Base-by-base conservation (phyloP, 2,113 vertebrate species). In the Petaurus breviceps region DNA sequence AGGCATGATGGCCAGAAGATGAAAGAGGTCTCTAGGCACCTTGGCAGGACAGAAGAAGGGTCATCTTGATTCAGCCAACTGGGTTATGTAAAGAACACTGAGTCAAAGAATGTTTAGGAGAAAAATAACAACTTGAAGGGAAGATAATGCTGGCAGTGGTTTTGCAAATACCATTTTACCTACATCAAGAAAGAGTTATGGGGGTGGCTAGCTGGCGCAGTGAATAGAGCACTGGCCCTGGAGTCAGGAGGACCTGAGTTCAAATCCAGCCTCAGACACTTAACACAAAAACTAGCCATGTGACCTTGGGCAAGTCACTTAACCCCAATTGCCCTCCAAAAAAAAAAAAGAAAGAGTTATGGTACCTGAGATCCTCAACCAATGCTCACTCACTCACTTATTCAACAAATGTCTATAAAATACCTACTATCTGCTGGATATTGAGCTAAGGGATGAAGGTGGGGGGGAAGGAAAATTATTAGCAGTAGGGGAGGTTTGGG, bases 111-210 rank as follows among this genome's bases (percentile, higher is more conserved):
- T 49, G 8, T 8, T 52, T 54, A 4, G 51, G 77, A 55, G 37
- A n/a, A 37, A 10, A 3, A 2, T 9, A 14, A 10, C n/a, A 46
- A 24, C 31, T 9, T 3, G 8, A 8, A 54, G 14, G 25, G 25
- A 43, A 11, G 50, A 14, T 26, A 9, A 1, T 2, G 0, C 4
- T 43, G 91, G 92, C 22, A 7, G 0, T 0, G 0, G 0, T 1
- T 3, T 0, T 0, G 91, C 90, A 2, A 47, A 22, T 25, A 49
- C 90, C 91, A 57, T 57, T 28, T 57, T 57, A 9, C 26, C 37
- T n/a, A 16, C 14, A 61, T 77, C 16, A n/a, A n/a, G n/a, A n/a
- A 77, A n/a, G 31, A n/a, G 31, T 68, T 68, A 37, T n/a, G 6
- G 61, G n/a, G n/a, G n/a, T n/a, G n/a, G n/a, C n/a, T n/a, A n/a